These are phyloP conservation scores for Pachycephala philippinensis DNA, from an alignment of 2,113 vertebrate genomes.

Conservation along the genomic window DNA sequence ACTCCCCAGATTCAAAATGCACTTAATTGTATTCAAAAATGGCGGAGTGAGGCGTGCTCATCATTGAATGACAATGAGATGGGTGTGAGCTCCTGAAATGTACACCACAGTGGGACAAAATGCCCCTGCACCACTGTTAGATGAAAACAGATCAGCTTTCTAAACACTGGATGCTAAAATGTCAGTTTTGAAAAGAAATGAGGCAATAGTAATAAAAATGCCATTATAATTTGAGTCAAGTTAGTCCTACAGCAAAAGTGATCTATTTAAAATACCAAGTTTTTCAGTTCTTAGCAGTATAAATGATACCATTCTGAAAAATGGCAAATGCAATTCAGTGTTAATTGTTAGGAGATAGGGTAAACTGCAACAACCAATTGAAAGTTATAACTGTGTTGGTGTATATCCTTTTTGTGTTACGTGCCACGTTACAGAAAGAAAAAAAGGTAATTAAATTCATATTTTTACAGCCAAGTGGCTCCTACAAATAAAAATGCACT, in stretches of 20 bases:
- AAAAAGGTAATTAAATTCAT: not conserved
- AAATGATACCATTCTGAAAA: not conserved
- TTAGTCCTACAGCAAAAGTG: not conserved
- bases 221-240: not conserved
- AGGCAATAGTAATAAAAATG: not conserved
- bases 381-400: not conserved
- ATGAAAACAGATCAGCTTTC: not conserved
- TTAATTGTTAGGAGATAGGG: not conserved
- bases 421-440: not conserved
- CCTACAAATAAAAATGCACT: not conserved
- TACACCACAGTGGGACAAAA: not conserved
- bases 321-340: not conserved
- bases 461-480: not conserved
- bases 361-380: not conserved
- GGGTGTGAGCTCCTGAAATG: not conserved
- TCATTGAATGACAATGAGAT: not conserved
- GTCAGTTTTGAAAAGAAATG: not conserved
- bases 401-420: not conserved
- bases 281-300: not conserved
- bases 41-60: not conserved
- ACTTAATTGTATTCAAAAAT: not conserved
- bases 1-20: not conserved
- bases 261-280: not conserved
- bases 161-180: not conserved
- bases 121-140: not conserved